A percentile compares a stretch with the other conserved stretches of the same genome.
These are phyloP conservation scores for Acromyrmex heyeri DNA, from an alignment of 1,140 invertebrate genomes.

Conservation along the genomic window DNA sequence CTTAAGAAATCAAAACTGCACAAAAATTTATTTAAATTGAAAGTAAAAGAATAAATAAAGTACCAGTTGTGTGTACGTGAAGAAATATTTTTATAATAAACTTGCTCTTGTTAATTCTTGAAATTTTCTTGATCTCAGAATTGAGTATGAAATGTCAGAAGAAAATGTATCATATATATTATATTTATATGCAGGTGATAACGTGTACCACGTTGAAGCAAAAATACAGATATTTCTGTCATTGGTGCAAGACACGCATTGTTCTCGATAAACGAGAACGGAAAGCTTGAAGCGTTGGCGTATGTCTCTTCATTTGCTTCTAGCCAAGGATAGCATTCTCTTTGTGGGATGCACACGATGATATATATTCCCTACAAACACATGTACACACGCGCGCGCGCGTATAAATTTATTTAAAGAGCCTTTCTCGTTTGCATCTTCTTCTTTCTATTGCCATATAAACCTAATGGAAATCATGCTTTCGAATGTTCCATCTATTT, in stretches of 20 bases:
- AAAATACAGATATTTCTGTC: constrained; percentile 52
- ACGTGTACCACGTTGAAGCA: neutral
- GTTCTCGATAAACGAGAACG: constrained; percentile 51
- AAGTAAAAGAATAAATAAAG: neutral
- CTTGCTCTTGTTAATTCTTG: neutral
- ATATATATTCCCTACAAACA: neutral
- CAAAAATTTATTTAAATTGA: constrained; percentile 7
- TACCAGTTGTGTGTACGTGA: no score
- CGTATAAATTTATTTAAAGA: constrained; percentile 34
- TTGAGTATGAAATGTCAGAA: neutral
- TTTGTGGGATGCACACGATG: constrained; percentile 53
- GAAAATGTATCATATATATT: neutral
- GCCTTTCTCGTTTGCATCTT: constrained; percentile 56
- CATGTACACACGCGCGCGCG: neutral
- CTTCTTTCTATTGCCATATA: neutral
- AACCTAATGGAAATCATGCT: neutral
- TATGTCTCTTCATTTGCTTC: neutral
- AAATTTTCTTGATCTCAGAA: neutral
- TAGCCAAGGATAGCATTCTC: constrained; percentile 48
- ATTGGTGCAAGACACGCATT: constrained; percentile 8
- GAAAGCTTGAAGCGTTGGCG: constrained; percentile 47
- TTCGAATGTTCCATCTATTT: neutral
- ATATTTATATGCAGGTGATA: neutral
- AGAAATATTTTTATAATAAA: neutral
- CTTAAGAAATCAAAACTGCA: neutral